Base-by-base conservation (phyloP, 1,140 invertebrate species). In the Heliconius hermathena region DNA sequence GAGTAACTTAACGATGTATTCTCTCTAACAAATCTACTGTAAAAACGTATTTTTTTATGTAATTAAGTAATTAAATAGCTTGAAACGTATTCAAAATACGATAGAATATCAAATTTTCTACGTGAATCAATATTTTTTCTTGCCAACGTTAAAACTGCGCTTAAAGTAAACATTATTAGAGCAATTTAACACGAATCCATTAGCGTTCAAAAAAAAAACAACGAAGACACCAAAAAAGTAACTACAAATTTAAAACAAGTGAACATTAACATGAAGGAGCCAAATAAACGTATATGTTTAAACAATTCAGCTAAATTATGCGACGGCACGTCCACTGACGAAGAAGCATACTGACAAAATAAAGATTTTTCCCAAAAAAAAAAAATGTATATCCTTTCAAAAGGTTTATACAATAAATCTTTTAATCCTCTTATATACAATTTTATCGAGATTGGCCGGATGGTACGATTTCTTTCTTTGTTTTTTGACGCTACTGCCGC, bases 391-490 rank as follows among this genome's bases (percentile, higher is more conserved):
- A 66, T 90, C 86, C 91, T 91, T 90, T 90, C 87, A 90, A 90
- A 85, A 91, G 89, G 88, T 91, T 92, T 92, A 89, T 90, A 90
- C 87, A 85, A 90, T 91, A 93, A 93, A 94, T 92, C 92, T 90
- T 90, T 91, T 94, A 92, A 93, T 93, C 91, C 88, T 91, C 89
- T 91, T 91, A 91, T 87, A 90, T 87, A 90, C 88, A 92, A 94
- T 94, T 94, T 92, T 89, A 93, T 92, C 92, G 89, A 89, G 90
- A 93, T 93, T 88, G 90, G 84, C 87, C 78, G 86, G 76, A 85
- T 86, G 78, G 84, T 83, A 71, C 83, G 41, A 73, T 77, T 86
- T 81, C 77, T 85, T 71, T 60, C 60, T 66, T 88, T 88, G 84
- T 87, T 87, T 86, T 87, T 88, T 79, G 74, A 80, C 80, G 75